Base-by-base conservation (phyloP, 1,140 invertebrate species). In the Penaeus japonicus region DNA sequence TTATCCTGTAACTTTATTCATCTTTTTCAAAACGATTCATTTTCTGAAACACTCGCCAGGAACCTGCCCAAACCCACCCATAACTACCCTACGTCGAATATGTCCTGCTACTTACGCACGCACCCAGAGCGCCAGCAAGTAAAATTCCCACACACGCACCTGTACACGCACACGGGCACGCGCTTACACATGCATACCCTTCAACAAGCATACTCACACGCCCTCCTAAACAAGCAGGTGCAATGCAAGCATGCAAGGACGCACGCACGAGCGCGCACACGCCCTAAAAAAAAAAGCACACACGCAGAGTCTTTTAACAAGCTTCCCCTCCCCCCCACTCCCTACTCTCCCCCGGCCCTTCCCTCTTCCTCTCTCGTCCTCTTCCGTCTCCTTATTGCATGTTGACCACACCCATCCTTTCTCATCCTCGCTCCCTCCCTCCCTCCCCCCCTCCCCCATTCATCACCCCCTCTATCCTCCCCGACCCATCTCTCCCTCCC, bases 171-270 rank as follows among this genome's bases (percentile, higher is more conserved):
- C 62, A 24, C 62, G 22, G 12, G 22, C 62, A 24, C 62, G 22
- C 62, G 22, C 62, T 65, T 57, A 82, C 80, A 62, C 80, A 62
- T 57, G 62, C 80, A 82, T 57, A 82, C 80, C 35, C 80, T 59
- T 57, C 35, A 54, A 82, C 80, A 82, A 54, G 62, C 80, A 82
- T 57, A 82, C 80, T 59, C 53, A 82, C 80, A 82, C 80, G 62
- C 80, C 30, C 80, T 59, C 80, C 57, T 59, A 83, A 55, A 83
- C 81, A 83, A 55, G 65, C 81, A 83, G 24, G 59, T n/a, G 59
- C 81, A 83, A 83, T 53, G 54, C 77, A 79, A 39, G 54, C 77
- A 79, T 53, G 54, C 77, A 79, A 39, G 54, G 39, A 30, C 77
- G 47, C 77, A 79, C 77, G 54, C 77, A 79, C 77, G 54, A 39